Base-by-base conservation (phyloP, 2,113 vertebrate genomes). In the Benitochromis conjunctus region DNA sequence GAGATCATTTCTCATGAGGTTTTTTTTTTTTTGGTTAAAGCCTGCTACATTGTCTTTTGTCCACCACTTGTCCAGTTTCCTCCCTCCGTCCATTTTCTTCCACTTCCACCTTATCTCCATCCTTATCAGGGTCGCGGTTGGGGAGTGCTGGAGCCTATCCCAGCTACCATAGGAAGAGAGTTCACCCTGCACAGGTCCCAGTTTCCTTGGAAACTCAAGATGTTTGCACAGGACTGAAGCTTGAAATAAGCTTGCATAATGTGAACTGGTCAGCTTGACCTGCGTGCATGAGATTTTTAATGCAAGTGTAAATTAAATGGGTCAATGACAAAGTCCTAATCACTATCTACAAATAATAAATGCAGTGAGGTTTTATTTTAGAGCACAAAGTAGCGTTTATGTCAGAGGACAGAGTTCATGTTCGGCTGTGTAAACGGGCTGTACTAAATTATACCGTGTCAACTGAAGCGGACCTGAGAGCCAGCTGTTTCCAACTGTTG, bases 391-490 rank as follows among this genome's bases (percentile, higher is more conserved):
- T 11, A 74, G 26, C 24, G 13, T 48, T 48, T 48, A 71, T 5
- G 24, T 74, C 14, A 48, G 14, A 19, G 24, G 24, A 48, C 43
- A 29, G 43, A 19, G 14, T 12, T 74, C 41, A 74, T 18, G 69
- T 48, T 26, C 66, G 13, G 24, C 14, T 48, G 21, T 48, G 14
- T 24, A 48, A 48, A 74, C 2, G 4, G 24, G 3, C 16, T 74
- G 69, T 29, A 74, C 29, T 48, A 48, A 74, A 69, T 69, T 43
- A 38, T 69, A 43, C 64, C n/a, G 38, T 69, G 38, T 43, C n/a
- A 69, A 43, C 64, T 3, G 64, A 69, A 43, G 36, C 64, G 43
- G 38, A 69, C n/a, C 64, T 9, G 36, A 41, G n/a, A 24, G 12
- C 4, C 62, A 41, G 11, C 34, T 21, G 19, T 66, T 66, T 66